These are phyloP conservation scores for Chrysochloris asiatica DNA, from an alignment of 2,113 vertebrate genomes.

Conservation along the genomic window DNA sequence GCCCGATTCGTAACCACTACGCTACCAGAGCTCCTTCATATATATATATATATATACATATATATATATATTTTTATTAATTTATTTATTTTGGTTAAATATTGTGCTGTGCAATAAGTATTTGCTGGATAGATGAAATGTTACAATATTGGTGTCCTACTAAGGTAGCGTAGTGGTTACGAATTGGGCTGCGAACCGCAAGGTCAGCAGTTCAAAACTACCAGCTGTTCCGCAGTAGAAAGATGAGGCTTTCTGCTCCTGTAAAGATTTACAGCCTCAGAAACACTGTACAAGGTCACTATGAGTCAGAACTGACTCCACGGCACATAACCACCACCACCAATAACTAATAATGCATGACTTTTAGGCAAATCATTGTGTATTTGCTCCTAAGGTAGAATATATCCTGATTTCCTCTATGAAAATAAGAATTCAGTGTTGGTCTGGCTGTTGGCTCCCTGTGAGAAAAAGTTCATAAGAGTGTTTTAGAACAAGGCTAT, in stretches of 20 bases:
- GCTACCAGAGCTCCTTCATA: no score
- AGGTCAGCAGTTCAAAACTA: no score
- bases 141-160: neutral
- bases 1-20: no score
- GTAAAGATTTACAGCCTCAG: no score
- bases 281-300: no score
- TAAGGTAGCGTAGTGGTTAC: no score
- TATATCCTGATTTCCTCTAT: neutral
- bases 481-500: neutral
- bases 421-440: conserved; percentile 42
- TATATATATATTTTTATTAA: conserved; percentile 10
- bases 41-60: no score
- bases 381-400: neutral
- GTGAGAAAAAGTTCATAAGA: conserved; percentile 8
- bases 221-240: no score
- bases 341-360: neutral
- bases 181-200: no score
- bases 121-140: conserved; percentile 26
- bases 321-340: no score
- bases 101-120: neutral
- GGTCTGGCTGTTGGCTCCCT: neutral
- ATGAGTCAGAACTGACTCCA: no score
- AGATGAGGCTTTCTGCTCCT: no score
- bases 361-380: neutral
- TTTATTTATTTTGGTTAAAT: conserved; percentile 32